A percentile compares a stretch with the other conserved stretches of the same genome.
phyloP scores from a whole-genome alignment of 2,888 invertebrate species.

The Pseudanteris insignis region DNA sequence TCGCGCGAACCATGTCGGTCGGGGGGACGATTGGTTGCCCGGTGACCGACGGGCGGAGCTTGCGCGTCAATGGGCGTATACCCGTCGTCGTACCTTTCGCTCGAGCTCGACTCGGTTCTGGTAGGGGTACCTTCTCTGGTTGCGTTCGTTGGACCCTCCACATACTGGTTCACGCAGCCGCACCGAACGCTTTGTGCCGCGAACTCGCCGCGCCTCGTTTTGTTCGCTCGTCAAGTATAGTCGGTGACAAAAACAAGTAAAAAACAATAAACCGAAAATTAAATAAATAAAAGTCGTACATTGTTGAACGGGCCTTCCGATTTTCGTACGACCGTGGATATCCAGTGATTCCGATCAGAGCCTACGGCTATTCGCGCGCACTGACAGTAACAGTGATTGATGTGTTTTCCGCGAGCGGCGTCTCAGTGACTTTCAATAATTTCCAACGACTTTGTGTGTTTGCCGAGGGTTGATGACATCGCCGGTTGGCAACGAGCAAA shows the following conservation, averaged over 20 bases:
- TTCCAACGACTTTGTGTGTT: slow-evolving; percentile 22
- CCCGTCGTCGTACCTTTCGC: slow-evolving; percentile 32
- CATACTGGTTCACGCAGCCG: slow-evolving; percentile 65
- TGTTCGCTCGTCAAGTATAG: slow-evolving; percentile 7
- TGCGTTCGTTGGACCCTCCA: slow-evolving; percentile 47
- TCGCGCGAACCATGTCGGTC: slow-evolving; percentile 16
- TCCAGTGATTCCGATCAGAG: slow-evolving; percentile 8
- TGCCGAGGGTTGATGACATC: slow-evolving; percentile 41
- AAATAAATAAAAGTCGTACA: too few relatives aligned
- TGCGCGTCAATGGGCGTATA: slow-evolving; percentile 41
- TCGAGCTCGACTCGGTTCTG: not conserved
- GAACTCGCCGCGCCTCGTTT: slow-evolving; percentile 40
- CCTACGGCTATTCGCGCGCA: not conserved
- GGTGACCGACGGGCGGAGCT: slow-evolving; percentile 1
- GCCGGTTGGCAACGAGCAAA: slow-evolving; percentile 54
- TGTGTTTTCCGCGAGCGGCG: slow-evolving; percentile 15
- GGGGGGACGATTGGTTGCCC: slow-evolving; percentile 9
- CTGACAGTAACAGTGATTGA: slow-evolving; percentile 12
- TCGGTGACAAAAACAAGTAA: slow-evolving; percentile 14
- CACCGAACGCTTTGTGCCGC: slow-evolving; percentile 56
- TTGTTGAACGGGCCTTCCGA: not conserved
- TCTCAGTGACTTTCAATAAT: slow-evolving; percentile 19
- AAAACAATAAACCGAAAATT: not conserved
- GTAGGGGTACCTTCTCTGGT: slow-evolving; percentile 46
- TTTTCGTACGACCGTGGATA: slow-evolving; percentile 1